These are phyloP conservation scores for Himantopus leucocephalus DNA, from an alignment of 2,113 vertebrate species.

Conservation along the genomic window DNA sequence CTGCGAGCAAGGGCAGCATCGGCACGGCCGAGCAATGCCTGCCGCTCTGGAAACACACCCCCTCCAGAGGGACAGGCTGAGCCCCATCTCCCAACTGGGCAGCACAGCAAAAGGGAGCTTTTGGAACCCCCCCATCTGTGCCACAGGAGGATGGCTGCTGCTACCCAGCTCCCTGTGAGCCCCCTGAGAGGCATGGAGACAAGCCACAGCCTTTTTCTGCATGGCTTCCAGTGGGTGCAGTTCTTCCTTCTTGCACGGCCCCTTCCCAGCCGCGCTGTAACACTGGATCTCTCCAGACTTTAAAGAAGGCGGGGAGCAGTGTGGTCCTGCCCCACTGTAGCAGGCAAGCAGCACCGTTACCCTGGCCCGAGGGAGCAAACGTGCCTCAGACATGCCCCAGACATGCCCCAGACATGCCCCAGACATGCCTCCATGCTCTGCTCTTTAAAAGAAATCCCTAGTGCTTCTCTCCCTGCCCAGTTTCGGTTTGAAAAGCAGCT, in stretches of 20 bases:
- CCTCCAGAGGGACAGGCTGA: neutral
- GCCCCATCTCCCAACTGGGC: neutral
- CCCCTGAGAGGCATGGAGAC: rapidly evolving
- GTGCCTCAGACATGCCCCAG: neutral
- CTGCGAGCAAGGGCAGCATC: rapidly evolving
- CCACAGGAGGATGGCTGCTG: neutral
- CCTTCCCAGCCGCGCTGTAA: neutral
- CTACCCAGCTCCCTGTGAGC: neutral
- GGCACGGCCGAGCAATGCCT: rapidly evolving
- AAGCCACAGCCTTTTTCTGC: neutral
- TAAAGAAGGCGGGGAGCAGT: rapidly evolving
- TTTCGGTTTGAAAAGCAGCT: neutral
- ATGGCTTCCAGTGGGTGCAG: neutral
- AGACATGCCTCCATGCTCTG: neutral
- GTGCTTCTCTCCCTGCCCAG: neutral
- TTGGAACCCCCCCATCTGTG: neutral
- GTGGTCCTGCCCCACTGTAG: neutral
- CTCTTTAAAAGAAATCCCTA: neutral
- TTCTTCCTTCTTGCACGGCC: neutral
- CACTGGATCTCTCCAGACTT: neutral
- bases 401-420: neutral
- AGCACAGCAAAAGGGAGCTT: neutral
- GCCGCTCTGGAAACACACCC: too few relatives aligned
- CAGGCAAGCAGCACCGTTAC: neutral
- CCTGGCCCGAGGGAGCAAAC: neutral